phyloP scores from a whole-genome alignment of 1,140 invertebrate species.

The Microplitis demolitor region DNA sequence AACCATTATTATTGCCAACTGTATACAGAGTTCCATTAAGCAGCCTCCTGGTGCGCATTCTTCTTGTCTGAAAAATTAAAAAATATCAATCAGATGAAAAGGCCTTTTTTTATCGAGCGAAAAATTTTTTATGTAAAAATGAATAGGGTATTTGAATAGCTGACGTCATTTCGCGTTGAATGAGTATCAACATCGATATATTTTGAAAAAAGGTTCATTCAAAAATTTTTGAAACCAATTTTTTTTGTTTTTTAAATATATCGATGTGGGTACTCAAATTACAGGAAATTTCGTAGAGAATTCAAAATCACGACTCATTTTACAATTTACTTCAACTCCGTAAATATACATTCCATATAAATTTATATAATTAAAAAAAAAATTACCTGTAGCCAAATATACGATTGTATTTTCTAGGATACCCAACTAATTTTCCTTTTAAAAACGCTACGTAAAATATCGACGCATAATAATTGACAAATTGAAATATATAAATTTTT shows the following conservation, averaged over 20 bases:
- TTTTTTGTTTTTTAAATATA: no score
- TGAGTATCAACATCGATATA: no score
- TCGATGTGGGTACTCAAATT: no score
- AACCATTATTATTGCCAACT: slow-evolving; percentile 93
- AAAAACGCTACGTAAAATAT: slow-evolving; percentile 99
- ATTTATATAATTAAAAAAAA: neutral
- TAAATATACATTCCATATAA: no score
- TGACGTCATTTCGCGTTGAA: neutral
- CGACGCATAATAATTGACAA: slow-evolving; percentile 98
- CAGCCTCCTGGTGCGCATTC: slow-evolving; percentile 90
- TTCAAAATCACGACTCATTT: no score
- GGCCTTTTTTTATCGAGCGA: no score
- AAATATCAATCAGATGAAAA: no score
- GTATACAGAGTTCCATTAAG: slow-evolving; percentile 89
- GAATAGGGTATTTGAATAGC: neutral
- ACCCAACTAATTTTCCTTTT: slow-evolving; percentile 90
- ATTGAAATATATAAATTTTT: slow-evolving; percentile 97
- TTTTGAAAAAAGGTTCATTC: no score
- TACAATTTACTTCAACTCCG: no score
- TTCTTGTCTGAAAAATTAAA: slow-evolving; percentile 69
- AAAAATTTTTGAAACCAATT: no score
- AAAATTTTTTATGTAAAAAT: neutral
- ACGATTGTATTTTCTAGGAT: slow-evolving; percentile 78
- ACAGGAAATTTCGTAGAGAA: no score
- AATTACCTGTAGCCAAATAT: slow-evolving; percentile 67